Evolutionary conservation across 1,140 invertebrate genomes (phyloP).

Genomic region (Chironomus tepperi): DNA sequence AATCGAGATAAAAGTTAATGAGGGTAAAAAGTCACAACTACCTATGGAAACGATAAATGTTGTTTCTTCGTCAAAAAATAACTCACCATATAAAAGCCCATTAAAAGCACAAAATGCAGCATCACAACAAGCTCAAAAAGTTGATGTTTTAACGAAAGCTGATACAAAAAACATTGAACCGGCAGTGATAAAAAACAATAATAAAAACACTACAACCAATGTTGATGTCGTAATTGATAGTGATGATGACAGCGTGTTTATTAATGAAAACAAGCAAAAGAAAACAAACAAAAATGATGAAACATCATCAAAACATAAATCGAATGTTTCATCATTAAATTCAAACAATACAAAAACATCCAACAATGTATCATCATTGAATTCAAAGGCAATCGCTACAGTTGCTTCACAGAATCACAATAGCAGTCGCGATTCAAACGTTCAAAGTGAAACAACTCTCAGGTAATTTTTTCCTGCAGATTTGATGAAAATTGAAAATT

Average conservation of each 20-base stretch:
- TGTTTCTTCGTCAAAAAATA: background rate
- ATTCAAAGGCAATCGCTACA: background rate
- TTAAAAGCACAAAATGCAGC: background rate
- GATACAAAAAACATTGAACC: background rate
- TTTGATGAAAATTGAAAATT: background rate
- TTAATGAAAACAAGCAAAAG: conserved; percentile 16
- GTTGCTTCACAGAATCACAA: background rate
- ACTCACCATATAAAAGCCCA: background rate
- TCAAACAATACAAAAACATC: background rate
- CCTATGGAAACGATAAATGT: conserved; percentile 11
- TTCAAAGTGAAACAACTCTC: background rate
- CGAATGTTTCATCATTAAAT: conserved; percentile 9
- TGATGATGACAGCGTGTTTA: conserved; percentile 18
- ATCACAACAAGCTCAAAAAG: background rate
- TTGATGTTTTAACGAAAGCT: background rate
- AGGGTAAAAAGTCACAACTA: conserved; percentile 6
- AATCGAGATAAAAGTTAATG: conserved; percentile 16
- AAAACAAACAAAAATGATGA: background rate
- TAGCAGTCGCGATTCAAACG: conserved; percentile 17
- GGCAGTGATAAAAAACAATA: conserved; percentile 3
- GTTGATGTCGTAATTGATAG: background rate
- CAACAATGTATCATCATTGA: background rate
- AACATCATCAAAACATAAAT: background rate
- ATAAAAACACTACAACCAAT: background rate
- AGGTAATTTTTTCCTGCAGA: conserved; percentile 10